These are phyloP conservation scores for Scaptodrosophila lebanonensis DNA, from an alignment of 1,140 invertebrate genomes.

Conservation along the genomic window DNA sequence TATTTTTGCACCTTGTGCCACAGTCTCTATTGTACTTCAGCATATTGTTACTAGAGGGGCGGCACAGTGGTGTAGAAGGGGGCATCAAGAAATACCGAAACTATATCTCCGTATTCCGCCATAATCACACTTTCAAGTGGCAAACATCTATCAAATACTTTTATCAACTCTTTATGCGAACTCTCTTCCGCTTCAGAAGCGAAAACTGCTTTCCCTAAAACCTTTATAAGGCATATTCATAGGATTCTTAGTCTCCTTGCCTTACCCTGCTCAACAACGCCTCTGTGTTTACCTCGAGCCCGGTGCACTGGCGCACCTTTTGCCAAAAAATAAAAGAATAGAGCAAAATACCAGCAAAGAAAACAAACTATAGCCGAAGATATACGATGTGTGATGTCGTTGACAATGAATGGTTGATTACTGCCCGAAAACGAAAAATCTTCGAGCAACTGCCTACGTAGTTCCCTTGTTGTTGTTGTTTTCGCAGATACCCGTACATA, in stretches of 20 bases:
- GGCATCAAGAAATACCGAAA: no score
- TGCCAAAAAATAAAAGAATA: constrained; percentile 42
- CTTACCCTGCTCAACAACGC: not conserved
- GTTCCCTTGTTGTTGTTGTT: constrained; percentile 32
- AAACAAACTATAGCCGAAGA: constrained; percentile 59
- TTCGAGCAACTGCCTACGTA: constrained; percentile 25
- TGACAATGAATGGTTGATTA: constrained; percentile 76
- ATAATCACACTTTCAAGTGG: no score
- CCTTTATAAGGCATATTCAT: not conserved
- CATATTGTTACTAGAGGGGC: no score
- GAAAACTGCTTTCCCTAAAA: no score
- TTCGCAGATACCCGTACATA: no score
- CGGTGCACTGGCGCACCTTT: constrained; percentile 54
- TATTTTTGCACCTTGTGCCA: constrained; percentile 73
- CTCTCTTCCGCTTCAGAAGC: no score
- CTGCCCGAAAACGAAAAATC: constrained; percentile 28
- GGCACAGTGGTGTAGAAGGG: no score
- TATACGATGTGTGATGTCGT: constrained; percentile 77
- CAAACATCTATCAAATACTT: no score
- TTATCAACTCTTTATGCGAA: no score
- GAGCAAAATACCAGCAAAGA: constrained; percentile 44
- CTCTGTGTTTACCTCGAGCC: constrained; percentile 38
- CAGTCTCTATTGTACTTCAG: constrained; percentile 29
- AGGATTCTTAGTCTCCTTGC: not conserved
- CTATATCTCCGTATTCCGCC: no score